Conservation (phyloP, 1,140 invertebrate species). For the Drosophila tropicalis region DNA sequence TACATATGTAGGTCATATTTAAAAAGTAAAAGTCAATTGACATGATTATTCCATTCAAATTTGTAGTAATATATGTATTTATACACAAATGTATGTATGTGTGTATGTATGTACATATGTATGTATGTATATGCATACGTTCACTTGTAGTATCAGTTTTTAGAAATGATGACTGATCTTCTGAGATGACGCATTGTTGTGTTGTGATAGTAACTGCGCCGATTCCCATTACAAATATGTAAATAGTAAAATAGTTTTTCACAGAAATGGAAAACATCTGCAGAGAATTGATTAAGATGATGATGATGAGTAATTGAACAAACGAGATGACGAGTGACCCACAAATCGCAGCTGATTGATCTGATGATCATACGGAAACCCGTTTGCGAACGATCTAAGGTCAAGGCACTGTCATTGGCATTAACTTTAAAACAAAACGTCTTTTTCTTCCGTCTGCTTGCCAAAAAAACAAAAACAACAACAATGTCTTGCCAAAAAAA, state of each 20-base stretch:
- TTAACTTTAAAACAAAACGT: background rate
- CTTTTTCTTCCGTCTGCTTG: slow-evolving; percentile 6
- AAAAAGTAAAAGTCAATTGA: slow-evolving; percentile 7
- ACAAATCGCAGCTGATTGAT: background rate
- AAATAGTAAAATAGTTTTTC: background rate
- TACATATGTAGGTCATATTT: background rate
- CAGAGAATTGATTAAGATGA: background rate
- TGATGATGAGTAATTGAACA: background rate
- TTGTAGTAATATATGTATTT: background rate
- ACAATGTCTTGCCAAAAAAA: background rate
- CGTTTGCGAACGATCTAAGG: background rate
- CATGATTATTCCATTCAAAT: background rate
- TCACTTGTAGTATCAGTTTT: too few relatives aligned
- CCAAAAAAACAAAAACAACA: background rate
- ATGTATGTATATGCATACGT: background rate
- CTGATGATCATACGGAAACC: background rate
- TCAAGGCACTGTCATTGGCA: slow-evolving; percentile 9
- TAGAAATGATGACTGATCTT: too few relatives aligned
- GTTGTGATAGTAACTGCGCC: background rate
- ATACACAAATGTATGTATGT: background rate
- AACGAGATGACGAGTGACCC: background rate
- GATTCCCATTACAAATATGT: background rate
- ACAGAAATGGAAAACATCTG: background rate
- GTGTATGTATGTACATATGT: too few relatives aligned
- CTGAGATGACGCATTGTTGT: background rate